phyloP scores from a whole-genome alignment of 2,888 invertebrate genomes.

The Pemphredon lugubris region DNA sequence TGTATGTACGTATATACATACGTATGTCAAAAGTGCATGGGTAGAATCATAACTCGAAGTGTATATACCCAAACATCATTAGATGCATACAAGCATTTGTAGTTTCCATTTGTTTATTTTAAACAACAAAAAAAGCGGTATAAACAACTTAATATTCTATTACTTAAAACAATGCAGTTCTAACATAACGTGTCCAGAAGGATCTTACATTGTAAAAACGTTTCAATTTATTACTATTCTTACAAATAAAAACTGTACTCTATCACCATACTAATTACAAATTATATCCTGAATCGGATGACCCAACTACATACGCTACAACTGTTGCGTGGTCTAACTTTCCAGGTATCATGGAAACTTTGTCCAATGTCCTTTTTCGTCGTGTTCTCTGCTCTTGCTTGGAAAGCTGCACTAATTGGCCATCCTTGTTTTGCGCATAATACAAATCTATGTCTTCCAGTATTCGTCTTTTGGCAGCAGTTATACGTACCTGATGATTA shows the following conservation, averaged over 20 bases:
- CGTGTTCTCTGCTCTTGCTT: constrained; percentile 86
- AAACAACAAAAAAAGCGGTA: constrained; percentile 43
- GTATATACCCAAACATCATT: not conserved
- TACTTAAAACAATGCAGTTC: constrained; percentile 28
- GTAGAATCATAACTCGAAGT: too few relatives aligned
- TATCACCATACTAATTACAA: constrained; percentile 49
- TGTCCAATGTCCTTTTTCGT: constrained; percentile 87
- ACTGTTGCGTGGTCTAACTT: constrained; percentile 95
- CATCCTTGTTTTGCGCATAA: constrained; percentile 83
- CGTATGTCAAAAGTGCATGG: not conserved
- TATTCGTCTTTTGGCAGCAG: constrained; percentile 90
- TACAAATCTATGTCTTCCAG: constrained; percentile 92
- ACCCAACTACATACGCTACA: constrained; percentile 89
- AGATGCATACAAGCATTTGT: constrained; percentile 20
- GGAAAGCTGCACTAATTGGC: constrained; percentile 84
- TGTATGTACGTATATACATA: not conserved
- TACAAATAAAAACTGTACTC: constrained; percentile 51
- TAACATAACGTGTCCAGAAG: constrained; percentile 13
- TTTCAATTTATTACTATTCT: constrained; percentile 44
- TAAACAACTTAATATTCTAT: constrained; percentile 43
- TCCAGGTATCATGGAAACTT: constrained; percentile 90
- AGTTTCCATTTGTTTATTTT: constrained; percentile 37
- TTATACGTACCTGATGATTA: constrained; percentile 82
- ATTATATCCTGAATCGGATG: constrained; percentile 51
- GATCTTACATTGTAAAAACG: constrained; percentile 35